Evolutionary conservation across 2,888 invertebrate species (phyloP).

Genomic region (Apamea monoglypha): DNA sequence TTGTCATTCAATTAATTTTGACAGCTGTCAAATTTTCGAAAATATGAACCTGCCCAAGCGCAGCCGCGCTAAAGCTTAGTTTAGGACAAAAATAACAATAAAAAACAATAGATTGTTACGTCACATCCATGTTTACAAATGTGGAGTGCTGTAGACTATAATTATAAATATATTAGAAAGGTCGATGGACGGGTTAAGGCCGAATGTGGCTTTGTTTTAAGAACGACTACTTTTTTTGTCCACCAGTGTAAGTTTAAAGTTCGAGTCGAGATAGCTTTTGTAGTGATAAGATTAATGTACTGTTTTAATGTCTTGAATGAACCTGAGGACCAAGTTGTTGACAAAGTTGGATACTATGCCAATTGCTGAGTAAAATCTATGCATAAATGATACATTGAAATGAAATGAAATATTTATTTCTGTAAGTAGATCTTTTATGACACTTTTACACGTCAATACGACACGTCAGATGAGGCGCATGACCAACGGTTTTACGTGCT

Average conservation of each 20-base stretch:
- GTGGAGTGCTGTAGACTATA: conserved; percentile 76
- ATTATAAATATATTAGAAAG: conserved; percentile 90
- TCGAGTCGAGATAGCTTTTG: conserved; percentile 32
- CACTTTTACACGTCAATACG: too few relatives aligned
- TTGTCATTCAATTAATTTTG: conserved; percentile 31
- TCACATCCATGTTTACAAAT: conserved; percentile 87
- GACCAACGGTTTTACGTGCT: too few relatives aligned
- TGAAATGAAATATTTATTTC: too few relatives aligned
- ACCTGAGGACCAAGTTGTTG: neutral
- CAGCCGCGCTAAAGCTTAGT: conserved; percentile 55
- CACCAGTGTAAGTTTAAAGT: conserved; percentile 61
- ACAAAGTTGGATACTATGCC: neutral
- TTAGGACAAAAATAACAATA: conserved; percentile 55
- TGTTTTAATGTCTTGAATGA: neutral
- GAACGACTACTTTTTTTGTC: conserved; percentile 60
- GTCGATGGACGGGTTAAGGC: conserved; percentile 87
- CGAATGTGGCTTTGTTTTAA: conserved; percentile 74
- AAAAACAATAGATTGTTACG: conserved; percentile 75
- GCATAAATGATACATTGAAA: too few relatives aligned
- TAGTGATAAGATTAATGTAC: conserved; percentile 24
- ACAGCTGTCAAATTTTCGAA: conserved; percentile 47
- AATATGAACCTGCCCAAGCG: conserved; percentile 20
- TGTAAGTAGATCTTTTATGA: too few relatives aligned
- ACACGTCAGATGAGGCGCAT: too few relatives aligned
- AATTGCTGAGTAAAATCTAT: neutral